A percentile compares a stretch with the other conserved stretches of the same genome.
Evolutionary conservation across 2,797 vertebrate genomes (phyloP).

Genomic region (Clarias fuscus): DNA sequence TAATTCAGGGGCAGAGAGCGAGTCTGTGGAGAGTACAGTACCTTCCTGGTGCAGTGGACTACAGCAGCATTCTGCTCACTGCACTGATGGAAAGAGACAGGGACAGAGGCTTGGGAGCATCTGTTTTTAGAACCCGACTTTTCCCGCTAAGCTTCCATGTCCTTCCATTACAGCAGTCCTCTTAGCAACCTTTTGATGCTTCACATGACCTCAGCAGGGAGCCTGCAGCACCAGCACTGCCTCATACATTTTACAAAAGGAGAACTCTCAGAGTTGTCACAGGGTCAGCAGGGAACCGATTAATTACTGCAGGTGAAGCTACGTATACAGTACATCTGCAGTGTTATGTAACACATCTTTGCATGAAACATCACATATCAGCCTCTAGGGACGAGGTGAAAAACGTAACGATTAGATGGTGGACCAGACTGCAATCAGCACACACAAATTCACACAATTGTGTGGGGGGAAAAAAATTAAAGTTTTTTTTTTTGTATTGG

Average conservation of each 20-base stretch:
- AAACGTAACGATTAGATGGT: constrained; percentile 25
- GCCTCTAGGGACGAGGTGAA: constrained; percentile 10
- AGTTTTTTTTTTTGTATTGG: constrained; percentile 36
- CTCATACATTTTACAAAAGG: constrained; percentile 15
- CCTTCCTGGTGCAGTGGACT: constrained; percentile 15
- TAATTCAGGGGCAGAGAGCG: neutral
- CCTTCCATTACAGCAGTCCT: constrained; percentile 35
- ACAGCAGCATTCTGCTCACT: constrained; percentile 43
- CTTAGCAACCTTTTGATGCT: constrained; percentile 23
- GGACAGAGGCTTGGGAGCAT: constrained; percentile 62
- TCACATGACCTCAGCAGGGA: constrained; percentile 9
- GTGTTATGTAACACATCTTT: neutral
- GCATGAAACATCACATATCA: neutral
- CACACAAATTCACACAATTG: neutral
- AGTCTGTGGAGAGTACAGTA: neutral
- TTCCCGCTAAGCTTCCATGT: constrained; percentile 47
- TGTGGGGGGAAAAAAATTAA: neutral
- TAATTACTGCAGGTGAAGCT: constrained; percentile 2
- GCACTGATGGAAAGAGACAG: constrained; percentile 69
- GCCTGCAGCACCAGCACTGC: constrained; percentile 7
- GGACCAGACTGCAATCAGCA: constrained; percentile 1
- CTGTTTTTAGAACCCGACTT: constrained; percentile 66
- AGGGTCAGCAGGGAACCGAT: constrained; percentile 28
- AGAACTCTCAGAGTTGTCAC: constrained; percentile 18
- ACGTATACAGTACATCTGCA: neutral